phyloP scores from a whole-genome alignment of 1,140 invertebrate species.

The Bemisia tabaci region DNA sequence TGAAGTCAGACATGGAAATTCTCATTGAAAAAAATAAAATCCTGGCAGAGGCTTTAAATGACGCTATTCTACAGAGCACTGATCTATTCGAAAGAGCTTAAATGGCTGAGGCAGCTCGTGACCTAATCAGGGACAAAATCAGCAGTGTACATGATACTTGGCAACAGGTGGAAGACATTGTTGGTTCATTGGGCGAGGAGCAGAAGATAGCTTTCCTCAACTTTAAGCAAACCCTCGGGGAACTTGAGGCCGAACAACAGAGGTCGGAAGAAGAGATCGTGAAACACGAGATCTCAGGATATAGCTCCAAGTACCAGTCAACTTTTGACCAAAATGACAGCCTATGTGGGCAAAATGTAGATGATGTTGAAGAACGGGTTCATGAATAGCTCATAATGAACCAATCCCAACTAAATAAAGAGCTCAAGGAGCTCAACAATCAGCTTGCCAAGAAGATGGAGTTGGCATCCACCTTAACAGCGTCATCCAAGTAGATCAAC shows the following conservation, averaged over 20 bases:
- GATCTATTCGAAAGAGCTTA: conserved; percentile 13
- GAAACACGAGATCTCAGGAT: conserved; percentile 31
- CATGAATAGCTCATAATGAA: conserved; percentile 47
- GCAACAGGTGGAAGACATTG: background rate
- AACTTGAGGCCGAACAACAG: conserved; percentile 38
- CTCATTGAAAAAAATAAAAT: conserved; percentile 47
- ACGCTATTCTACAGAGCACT: conserved; percentile 11
- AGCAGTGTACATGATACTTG: background rate
- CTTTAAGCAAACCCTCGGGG: background rate
- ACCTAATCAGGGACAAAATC: background rate
- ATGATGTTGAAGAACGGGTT: conserved; percentile 37
- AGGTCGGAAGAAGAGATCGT: conserved; percentile 40
- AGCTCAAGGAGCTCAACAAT: conserved; percentile 41
- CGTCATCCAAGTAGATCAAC: conserved; percentile 46
- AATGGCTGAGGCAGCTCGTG: conserved; percentile 1
- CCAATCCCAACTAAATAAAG: conserved; percentile 33
- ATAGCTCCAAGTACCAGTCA: background rate
- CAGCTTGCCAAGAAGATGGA: conserved; percentile 61
- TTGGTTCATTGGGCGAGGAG: background rate
- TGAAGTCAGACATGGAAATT: conserved; percentile 35
- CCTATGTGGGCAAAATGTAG: conserved; percentile 21
- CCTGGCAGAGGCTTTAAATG: conserved; percentile 34
- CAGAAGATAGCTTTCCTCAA: background rate
- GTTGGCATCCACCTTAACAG: conserved; percentile 48
- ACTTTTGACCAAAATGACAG: conserved; percentile 17